phyloP scores from a whole-genome alignment of 1,140 invertebrate species.

The Hyles vespertilio region DNA sequence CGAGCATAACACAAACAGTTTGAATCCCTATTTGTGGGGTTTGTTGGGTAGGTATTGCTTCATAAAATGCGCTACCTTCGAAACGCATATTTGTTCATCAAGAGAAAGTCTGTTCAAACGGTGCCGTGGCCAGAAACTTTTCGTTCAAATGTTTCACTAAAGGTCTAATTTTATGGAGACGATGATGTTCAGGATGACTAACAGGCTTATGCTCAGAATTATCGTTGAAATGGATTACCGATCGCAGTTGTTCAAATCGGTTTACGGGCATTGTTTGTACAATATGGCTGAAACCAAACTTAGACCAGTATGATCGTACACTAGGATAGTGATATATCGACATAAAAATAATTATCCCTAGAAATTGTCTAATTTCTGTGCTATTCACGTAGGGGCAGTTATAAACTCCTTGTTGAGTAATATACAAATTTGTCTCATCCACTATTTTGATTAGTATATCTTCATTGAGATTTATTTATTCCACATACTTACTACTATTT shows the following conservation, averaged over 20 bases:
- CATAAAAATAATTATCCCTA: conserved; percentile 26
- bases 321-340: not conserved
- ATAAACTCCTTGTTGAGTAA: conserved; percentile 18
- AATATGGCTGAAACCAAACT: conserved; percentile 6
- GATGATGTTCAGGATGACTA: conserved; percentile 35
- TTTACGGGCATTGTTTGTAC: conserved; percentile 23
- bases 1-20: conserved; percentile 23
- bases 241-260: conserved; percentile 25
- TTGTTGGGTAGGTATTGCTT: conserved; percentile 38
- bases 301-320: not conserved
- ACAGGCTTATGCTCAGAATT: conserved; percentile 19
- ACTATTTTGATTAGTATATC: conserved; percentile 16
- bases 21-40: conserved; percentile 20
- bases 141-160: conserved; percentile 39
- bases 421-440: conserved; percentile 18
- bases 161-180: conserved; percentile 52
- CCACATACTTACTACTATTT: no score
- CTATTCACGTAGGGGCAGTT: conserved; percentile 15
- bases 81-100: conserved; percentile 49
- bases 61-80: conserved; percentile 37
- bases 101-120: conserved; percentile 41
- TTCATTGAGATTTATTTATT: no score
- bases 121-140: conserved; percentile 28
- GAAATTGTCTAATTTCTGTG: conserved; percentile 28
- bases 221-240: conserved; percentile 28